These are phyloP conservation scores for Sebastes cheni DNA, from an alignment of 2,797 vertebrate genomes.

Conservation along the genomic window DNA sequence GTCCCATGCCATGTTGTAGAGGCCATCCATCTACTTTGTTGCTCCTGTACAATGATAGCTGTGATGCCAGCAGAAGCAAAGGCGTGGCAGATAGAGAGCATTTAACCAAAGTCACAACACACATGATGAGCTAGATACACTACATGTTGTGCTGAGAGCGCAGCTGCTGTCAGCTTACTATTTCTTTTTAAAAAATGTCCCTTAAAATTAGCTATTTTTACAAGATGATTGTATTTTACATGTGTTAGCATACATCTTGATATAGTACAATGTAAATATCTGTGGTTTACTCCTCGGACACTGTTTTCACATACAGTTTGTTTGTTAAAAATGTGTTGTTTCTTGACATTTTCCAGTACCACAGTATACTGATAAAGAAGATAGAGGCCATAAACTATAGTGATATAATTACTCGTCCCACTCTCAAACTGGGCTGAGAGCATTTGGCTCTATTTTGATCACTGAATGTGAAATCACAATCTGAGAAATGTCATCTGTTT, in stretches of 20 bases:
- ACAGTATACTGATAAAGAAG: background rate
- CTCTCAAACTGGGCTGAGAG: background rate
- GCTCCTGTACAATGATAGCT: slow-evolving; percentile 5
- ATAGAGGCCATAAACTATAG: background rate
- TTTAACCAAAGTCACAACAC: background rate
- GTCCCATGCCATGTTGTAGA: background rate
- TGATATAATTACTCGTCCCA: background rate
- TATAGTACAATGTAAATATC: background rate
- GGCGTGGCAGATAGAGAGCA: slow-evolving; percentile 40
- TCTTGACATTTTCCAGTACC: background rate
- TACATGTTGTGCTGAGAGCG: background rate
- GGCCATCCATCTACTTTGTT: slow-evolving; percentile 29
- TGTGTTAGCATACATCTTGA: too few relatives aligned
- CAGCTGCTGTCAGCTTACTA: background rate
- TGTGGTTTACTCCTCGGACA: background rate
- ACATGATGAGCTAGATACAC: background rate
- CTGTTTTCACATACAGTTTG: background rate
- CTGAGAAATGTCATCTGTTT: background rate
- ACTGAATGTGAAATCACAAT: background rate
- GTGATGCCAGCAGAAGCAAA: slow-evolving; percentile 46
- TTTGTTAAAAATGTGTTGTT: background rate
- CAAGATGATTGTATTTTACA: background rate
- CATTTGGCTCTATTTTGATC: background rate
- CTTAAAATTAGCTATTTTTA: background rate
- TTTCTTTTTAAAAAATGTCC: rapidly evolving